These are phyloP conservation scores for Scyliorhinus canicula DNA, from an alignment of 2,797 vertebrate species.

Conservation along the genomic window DNA sequence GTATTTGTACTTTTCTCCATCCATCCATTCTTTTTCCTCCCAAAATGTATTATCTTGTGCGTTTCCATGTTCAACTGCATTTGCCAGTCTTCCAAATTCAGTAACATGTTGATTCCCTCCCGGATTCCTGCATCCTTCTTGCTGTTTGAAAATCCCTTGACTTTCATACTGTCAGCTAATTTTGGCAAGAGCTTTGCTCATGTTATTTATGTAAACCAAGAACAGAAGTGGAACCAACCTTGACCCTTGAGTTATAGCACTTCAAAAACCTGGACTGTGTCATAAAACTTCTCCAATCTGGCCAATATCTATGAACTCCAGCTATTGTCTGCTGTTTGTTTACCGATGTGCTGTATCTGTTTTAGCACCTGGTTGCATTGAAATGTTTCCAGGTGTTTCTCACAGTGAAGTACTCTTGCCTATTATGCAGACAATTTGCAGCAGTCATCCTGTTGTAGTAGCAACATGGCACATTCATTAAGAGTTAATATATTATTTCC, in stretches of 20 bases:
- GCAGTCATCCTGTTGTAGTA: background rate
- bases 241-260: too few species aligned
- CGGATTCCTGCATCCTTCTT: background rate
- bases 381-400: background rate
- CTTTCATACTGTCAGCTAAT: background rate
- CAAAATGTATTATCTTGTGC: background rate
- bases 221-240: too few species aligned
- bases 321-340: background rate
- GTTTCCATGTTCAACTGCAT: background rate
- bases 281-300: background rate
- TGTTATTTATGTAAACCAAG: background rate
- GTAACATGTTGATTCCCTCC: background rate
- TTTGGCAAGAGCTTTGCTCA: background rate
- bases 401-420: background rate
- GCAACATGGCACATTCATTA: background rate
- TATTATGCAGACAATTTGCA: background rate
- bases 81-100: background rate
- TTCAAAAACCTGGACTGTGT: too few species aligned
- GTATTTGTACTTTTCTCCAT: too few species aligned
- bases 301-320: background rate
- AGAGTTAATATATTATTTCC: background rate
- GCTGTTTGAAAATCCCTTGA: background rate
- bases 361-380: background rate
- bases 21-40: background rate
- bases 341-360: background rate